These are phyloP conservation scores for Cheirogaleus major DNA, from an alignment of 2,797 vertebrate species.

Conservation along the genomic window DNA sequence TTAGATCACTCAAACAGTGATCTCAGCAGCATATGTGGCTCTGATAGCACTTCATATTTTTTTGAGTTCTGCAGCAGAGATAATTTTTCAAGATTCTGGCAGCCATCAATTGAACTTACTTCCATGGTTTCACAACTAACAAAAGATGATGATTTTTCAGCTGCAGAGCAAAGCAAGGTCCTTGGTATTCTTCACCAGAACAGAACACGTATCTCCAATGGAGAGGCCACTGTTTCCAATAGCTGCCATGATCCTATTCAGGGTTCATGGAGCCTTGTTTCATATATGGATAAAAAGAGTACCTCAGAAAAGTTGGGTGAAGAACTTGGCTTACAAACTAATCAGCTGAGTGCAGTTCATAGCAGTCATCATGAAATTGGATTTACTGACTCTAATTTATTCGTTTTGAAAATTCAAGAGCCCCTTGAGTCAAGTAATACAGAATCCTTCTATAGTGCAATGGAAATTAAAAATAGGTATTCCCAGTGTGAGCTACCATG, in stretches of 20 bases:
- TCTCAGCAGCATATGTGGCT: constrained; percentile 72
- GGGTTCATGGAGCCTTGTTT: constrained; percentile 59
- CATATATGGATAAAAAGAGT: constrained; percentile 50
- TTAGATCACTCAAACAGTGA: constrained; percentile 69
- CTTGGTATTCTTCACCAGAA: constrained; percentile 67
- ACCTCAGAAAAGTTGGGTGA: constrained; percentile 43
- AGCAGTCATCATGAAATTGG: background rate
- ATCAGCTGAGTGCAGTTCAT: background rate
- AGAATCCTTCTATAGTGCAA: constrained; percentile 38
- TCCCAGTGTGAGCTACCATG: constrained; percentile 13
- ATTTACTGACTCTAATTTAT: constrained; percentile 28
- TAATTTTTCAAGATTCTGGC: constrained; percentile 79
- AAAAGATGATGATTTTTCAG: constrained; percentile 75
- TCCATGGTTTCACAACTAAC: constrained; percentile 78
- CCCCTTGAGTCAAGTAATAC: constrained; percentile 6
- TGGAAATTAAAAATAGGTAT: constrained; percentile 49
- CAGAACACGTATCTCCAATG: constrained; percentile 45
- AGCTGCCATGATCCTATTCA: constrained; percentile 49
- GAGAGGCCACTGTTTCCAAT: constrained; percentile 37
- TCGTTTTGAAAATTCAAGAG: constrained; percentile 41
- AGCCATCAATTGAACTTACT: constrained; percentile 84
- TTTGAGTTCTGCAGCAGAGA: constrained; percentile 61
- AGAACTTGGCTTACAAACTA: constrained; percentile 55
- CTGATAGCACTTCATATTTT: constrained; percentile 68
- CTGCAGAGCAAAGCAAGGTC: constrained; percentile 64